Percentiles rank a stretch among this genome's conserved stretches.
These are phyloP conservation scores for Cybosia mesomella DNA, from an alignment of 2,888 invertebrate species.

Conservation along the genomic window DNA sequence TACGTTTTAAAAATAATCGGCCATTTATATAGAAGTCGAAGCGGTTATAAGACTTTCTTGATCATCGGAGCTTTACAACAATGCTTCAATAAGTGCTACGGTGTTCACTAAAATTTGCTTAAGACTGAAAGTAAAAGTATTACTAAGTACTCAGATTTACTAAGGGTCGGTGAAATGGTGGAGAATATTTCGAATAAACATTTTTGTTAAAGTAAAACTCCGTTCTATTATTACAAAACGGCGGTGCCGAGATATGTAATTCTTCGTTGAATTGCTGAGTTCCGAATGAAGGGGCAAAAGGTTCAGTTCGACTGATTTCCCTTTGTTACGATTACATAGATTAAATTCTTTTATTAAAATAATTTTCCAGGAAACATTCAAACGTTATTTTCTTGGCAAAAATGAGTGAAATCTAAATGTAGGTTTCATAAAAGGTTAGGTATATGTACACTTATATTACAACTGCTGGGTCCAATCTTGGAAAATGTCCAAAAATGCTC, in stretches of 20 bases:
- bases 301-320: constrained; percentile 45
- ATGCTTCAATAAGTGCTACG: neutral
- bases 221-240: constrained; percentile 37
- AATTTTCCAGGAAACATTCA: constrained; percentile 38
- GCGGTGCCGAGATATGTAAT: constrained; percentile 47
- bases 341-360: constrained; percentile 53
- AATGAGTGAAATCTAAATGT: constrained; percentile 33
- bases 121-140: constrained; percentile 15
- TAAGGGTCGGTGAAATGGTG: constrained; percentile 17
- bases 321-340: constrained; percentile 50
- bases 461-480: constrained; percentile 39
- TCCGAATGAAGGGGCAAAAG: constrained; percentile 43
- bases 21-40: neutral
- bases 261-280: constrained; percentile 44
- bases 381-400: constrained; percentile 38
- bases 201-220: constrained; percentile 24
- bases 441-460: constrained; percentile 18
- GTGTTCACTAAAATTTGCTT: constrained; percentile 4
- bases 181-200: constrained; percentile 36
- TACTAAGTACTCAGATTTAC: constrained; percentile 15
- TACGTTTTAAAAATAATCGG: neutral
- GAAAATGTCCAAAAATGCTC: constrained; percentile 41
- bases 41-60: neutral
- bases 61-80: neutral
- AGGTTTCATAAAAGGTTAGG: constrained; percentile 31